phyloP scores from a whole-genome alignment of 2,888 invertebrate species.

The Encarsia formosa region DNA sequence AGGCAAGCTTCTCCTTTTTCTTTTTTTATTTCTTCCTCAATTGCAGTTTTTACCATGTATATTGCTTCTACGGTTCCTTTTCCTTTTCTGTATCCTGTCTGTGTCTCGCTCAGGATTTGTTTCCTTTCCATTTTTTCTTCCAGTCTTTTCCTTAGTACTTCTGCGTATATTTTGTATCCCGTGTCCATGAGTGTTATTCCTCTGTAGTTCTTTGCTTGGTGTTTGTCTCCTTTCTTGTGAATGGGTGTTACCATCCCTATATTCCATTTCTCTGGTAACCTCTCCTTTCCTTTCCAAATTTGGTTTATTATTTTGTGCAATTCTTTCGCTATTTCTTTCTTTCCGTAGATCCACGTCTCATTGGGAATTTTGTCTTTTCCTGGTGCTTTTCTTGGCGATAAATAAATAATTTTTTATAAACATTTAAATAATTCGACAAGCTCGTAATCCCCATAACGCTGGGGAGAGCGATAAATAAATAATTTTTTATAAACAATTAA shows the following conservation, averaged over 20 bases:
- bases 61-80: constrained; percentile 25
- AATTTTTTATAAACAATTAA: too few relatives aligned
- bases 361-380: too few relatives aligned
- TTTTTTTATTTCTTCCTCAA: constrained; percentile 4
- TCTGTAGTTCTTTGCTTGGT: constrained; percentile 20
- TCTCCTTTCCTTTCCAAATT: constrained; percentile 17
- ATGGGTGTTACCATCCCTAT: constrained; percentile 18
- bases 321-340: not conserved
- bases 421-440: too few relatives aligned
- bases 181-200: too few relatives aligned
- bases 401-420: too few relatives aligned
- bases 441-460: too few relatives aligned
- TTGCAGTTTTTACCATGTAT: constrained; percentile 16
- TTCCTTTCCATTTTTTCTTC: constrained; percentile 12
- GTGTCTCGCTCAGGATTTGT: constrained; percentile 14
- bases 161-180: too few relatives aligned
- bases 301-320: not conserved
- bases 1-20: constrained; percentile 14
- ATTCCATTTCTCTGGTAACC: constrained; percentile 17
- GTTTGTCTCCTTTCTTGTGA: constrained; percentile 21
- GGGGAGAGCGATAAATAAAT: too few relatives aligned
- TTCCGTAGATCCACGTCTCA: constrained; percentile 9
- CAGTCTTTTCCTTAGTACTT: too few relatives aligned
- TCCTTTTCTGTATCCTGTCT: constrained; percentile 26
- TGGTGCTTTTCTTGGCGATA: too few relatives aligned